Base-by-base conservation (phyloP, 2,888 invertebrate genomes). In the Myopa tessellatipennis region DNA sequence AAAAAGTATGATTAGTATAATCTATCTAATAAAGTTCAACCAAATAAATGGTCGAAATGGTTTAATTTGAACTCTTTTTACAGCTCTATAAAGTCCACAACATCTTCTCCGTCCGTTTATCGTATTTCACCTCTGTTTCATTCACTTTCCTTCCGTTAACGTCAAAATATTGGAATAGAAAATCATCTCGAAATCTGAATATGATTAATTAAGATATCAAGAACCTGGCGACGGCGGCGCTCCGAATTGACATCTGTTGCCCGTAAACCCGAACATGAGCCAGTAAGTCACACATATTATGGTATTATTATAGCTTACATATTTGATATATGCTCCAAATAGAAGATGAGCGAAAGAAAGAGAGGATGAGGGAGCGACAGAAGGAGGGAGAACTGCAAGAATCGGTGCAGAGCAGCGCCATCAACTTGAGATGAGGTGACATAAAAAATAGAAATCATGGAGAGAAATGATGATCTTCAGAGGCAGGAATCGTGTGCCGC, bases 201-300 rank as follows among this genome's bases (percentile, higher is more conserved):
- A 75, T 69, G 38, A 75, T 75, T 60, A 75, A 75, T 75, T 40
- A 69, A 75, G 14, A 68, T 60, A 75, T 69, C 74, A 68, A 75
- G 26, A 68, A 52, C 4, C 75, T 61, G 61, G 34, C 61, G 61
- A 61, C 65, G 36, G 36, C 65, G 75, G 58, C 60, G 69, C 75
- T 69, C 55, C 68, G 45, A 7, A 55, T 61, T 75, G 75, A 75
- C 75, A 75, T 75, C 75, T 75, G 75, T 69, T 58, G 10, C 69
- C 10, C 60, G 12, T 75, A 40, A 75, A 58, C 68, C 58, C 38
- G 18, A 60, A 69, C 75, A 75, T 60, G 45, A 75, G 18, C 67
- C 55, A 14, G 38, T 55, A 67, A 58, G 45, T 73, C 40, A 65
- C 38, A 58, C 50, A 60, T 52, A 70, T 70, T 61, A 65, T 10